Base-by-base conservation (phyloP, 2,888 invertebrate genomes). In the Ellobium chinense region DNA sequence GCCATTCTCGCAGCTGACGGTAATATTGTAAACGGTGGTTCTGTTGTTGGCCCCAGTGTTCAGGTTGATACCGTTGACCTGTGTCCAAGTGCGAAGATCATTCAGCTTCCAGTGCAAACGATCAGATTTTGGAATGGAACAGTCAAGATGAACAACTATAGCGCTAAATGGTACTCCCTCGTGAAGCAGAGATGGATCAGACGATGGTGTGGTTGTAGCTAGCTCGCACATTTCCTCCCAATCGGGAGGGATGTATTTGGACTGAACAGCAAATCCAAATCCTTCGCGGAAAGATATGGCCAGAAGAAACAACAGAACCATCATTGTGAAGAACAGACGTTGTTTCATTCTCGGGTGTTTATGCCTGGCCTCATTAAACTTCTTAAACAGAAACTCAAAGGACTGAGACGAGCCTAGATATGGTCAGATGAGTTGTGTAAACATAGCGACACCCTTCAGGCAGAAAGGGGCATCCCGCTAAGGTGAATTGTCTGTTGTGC, bases 31-130 rank as follows among this genome's bases (percentile, higher is more conserved):
- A n/a, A 69, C 9, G 18, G 70, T 54, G 2, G 39, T 54, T 9
- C 80, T 29, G n/a, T 75, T 80, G 1, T 21, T 18, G 39, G 80
- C 69, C 36, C 34, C 29, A 18, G 75, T 75, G n/a, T 69, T n/a
- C 12, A 21, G 5, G n/a, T 80, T 80, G 36, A 75, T 75, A 5
- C 54, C 2, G 18, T 68, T 68, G 9, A 24, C 9, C 39, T 37
- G 5, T n/a, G 56, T 66, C 80, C 75, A 80, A 27, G 46, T 37
- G 24, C 62, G 75, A 2, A 80, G 69, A n/a, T 80, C 80, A 9
- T 37, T 80, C 2, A 80, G 56, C 27, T 70, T 68, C 80, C 80
- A 80, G 12, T 73, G 75, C 24, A 62, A 1, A 1, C 7, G 37
- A 2, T 56, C 37, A 14, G 72, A 65, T 14, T 62, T 37, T 12